Base-by-base conservation (phyloP, 2,888 invertebrate species). In the Platycheirus albimanus region DNA sequence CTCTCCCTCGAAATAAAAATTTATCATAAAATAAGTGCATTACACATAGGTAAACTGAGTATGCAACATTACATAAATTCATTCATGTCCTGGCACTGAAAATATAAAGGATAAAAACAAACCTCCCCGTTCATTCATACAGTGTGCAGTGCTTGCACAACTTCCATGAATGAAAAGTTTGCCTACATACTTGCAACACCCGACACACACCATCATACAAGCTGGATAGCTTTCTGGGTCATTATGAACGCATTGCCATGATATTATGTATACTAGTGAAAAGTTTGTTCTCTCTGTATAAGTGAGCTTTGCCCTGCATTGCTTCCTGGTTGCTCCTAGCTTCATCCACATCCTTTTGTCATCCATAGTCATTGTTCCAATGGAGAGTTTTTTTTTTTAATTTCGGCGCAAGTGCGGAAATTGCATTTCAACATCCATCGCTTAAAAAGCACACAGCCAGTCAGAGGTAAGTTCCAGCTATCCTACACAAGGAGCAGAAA, bases 321-420 rank as follows among this genome's bases (percentile, higher is more conserved):
- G 66, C 56, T 78, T 78, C 67, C 61, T 77, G 67, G 67, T 66
- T 17, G 70, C 51, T 45, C 47, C 69, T 28, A 30, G 13, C 20
- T 24, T n/a, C 11, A 28, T 5, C 10, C 17, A 54, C n/a, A 54
- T 19, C 17, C 33, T 15, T 51, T n/a, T 33, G 6, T 20, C 56
- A 30, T 49, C 63, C 54, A 11, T 20, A 28, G 13, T 10, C 43
- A 54, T 49, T 51, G n/a, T n/a, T n/a, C 19, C 15, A 15, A n/a
- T 13, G n/a, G 10, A 20, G 63, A 51, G 7, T 6, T 8, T 24
- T 13, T n/a, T 70, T 63, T 28, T 36, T 56, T 19, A 45, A 43
- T 10, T 49, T 67, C 36, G 43, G 83, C 83, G 83, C 83, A 83
- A 74, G 83, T 83, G 83, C 83, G 83, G 83, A 83, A 83, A 83